A percentile compares a stretch with the other conserved stretches of the same genome.
These are phyloP conservation scores for Tympanuchus pallidicinctus DNA, from an alignment of 2,113 vertebrate genomes.

Conservation along the genomic window DNA sequence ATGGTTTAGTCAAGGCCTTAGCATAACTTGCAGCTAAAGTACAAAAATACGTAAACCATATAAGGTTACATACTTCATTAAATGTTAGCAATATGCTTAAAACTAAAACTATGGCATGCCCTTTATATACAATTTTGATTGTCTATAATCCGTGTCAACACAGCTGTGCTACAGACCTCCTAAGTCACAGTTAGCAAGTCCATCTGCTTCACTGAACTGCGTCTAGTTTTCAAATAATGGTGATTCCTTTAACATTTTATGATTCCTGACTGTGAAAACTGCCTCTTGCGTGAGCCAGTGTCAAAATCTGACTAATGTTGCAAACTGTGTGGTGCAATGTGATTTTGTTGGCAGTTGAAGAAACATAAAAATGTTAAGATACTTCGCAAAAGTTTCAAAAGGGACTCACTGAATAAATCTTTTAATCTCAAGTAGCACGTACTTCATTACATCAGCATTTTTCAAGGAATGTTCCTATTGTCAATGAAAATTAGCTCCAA, in stretches of 20 bases:
- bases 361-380: constrained; percentile 61
- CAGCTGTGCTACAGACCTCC: constrained; percentile 69
- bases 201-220: constrained; percentile 61
- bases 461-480: constrained; percentile 72
- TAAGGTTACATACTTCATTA: constrained; percentile 74
- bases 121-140: constrained; percentile 76
- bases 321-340: constrained; percentile 69
- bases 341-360: constrained; percentile 70
- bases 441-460: constrained; percentile 73
- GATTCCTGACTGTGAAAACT: constrained; percentile 58
- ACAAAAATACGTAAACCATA: constrained; percentile 69
- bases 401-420: constrained; percentile 65
- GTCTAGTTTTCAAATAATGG: constrained; percentile 54
- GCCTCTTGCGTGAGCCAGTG: constrained; percentile 66
- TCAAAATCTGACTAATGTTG: constrained; percentile 73
- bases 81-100: constrained; percentile 72
- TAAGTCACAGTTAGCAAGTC: constrained; percentile 59
- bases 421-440: constrained; percentile 70
- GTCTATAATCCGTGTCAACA: constrained; percentile 72
- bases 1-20: constrained; percentile 56
- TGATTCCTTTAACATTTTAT: constrained; percentile 61
- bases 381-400: constrained; percentile 47
- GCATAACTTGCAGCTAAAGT: constrained; percentile 56
- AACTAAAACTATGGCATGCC: constrained; percentile 67
- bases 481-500: constrained; percentile 69